Conservation (phyloP, 1,140 invertebrate genomes). For the Paracyclopina nana region DNA sequence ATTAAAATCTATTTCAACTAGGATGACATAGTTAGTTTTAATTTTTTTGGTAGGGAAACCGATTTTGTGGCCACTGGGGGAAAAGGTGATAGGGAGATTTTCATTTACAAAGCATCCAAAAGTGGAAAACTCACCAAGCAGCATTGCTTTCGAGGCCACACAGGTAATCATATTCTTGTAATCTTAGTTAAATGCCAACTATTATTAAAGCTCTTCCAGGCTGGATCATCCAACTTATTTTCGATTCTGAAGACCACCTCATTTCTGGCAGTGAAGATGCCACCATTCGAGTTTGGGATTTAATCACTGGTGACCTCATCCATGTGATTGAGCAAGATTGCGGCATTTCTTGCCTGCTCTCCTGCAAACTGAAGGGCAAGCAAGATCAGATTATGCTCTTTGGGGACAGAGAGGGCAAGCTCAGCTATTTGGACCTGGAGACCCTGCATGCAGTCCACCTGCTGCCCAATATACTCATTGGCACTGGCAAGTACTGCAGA, state of each 20-base stretch:
- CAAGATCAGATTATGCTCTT: constrained; percentile 5
- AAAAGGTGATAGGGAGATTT: constrained; percentile 8
- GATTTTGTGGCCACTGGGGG: constrained; percentile 4
- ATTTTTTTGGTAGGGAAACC: too few species aligned
- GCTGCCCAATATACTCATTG: constrained; percentile 12
- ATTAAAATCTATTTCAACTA: too few species aligned
- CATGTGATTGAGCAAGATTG: not conserved
- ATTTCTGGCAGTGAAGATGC: constrained; percentile 11
- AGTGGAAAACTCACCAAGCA: constrained; percentile 4
- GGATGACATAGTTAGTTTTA: too few species aligned
- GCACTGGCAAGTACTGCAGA: constrained; percentile 6
- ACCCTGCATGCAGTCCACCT: constrained; percentile 6
- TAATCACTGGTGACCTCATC: not conserved
- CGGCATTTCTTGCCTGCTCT: not conserved
- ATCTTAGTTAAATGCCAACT: too few species aligned
- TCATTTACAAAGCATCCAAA: not conserved
- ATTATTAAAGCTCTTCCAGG: too few species aligned
- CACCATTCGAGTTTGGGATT: constrained; percentile 9
- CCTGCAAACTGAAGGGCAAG: not conserved
- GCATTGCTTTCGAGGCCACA: constrained; percentile 3
- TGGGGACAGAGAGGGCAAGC: constrained; percentile 4
- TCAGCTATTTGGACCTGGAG: not conserved
- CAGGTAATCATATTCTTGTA: too few species aligned
- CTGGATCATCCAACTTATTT: constrained; percentile 4
- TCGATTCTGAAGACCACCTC: not conserved